A percentile compares a stretch with the other conserved stretches of the same genome.
Conservation (phyloP, 2,113 vertebrate genomes). For the Probosciger aterrimus region DNA sequence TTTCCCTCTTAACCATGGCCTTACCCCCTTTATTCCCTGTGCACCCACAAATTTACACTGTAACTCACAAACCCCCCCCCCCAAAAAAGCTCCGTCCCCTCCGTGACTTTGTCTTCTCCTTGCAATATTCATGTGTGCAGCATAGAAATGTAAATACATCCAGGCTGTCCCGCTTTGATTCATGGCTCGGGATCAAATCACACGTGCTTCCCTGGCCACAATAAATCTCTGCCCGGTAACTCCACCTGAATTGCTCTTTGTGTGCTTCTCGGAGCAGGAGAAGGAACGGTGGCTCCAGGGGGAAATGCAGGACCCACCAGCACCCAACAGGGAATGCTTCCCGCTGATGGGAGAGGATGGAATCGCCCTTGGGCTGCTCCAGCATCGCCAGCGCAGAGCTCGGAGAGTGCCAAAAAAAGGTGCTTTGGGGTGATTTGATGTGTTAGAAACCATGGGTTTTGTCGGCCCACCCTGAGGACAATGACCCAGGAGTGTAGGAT, state of each 20-base stretch:
- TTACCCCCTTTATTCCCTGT: not conserved
- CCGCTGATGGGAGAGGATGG: not conserved
- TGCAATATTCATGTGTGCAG: not conserved
- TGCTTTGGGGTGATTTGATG: not conserved
- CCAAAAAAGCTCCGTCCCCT: not conserved
- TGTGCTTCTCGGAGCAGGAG: not conserved
- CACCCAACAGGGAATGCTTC: not conserved
- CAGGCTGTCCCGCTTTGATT: not conserved
- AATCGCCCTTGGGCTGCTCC: not conserved
- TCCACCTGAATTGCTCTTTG: slow-evolving; percentile 24
- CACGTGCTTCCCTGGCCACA: not conserved
- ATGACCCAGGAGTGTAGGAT: rapidly evolving
- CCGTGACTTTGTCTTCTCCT: slow-evolving; percentile 3
- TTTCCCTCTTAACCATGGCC: no score
- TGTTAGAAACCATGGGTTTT: not conserved
- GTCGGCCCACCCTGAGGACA: no score
- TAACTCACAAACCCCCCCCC: not conserved
- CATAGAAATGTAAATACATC: not conserved
- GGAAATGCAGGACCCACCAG: not conserved
- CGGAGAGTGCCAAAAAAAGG: not conserved
- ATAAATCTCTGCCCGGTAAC: not conserved
- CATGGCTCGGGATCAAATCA: not conserved
- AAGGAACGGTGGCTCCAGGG: not conserved
- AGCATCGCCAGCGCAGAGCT: not conserved
- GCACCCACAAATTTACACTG: not conserved